Evolutionary conservation across 2,113 vertebrate genomes (phyloP).

Genomic region (Pungitius pungitius): DNA sequence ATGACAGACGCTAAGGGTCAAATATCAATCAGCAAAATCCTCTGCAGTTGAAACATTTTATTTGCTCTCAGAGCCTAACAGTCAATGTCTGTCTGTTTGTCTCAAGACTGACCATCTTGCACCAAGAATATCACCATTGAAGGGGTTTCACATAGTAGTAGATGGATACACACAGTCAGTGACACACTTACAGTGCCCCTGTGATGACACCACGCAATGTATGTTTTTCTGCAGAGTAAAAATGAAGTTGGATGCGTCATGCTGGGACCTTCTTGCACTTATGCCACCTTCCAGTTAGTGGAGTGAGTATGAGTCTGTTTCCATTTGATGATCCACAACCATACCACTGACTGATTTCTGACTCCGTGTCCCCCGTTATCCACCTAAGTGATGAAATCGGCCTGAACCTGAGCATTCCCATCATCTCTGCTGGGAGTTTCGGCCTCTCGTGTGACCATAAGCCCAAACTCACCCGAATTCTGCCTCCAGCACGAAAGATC

Average conservation of each 20-base stretch:
- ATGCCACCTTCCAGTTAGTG: constrained; percentile 91
- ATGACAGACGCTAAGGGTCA: neutral
- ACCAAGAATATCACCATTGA: neutral
- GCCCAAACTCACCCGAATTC: constrained; percentile 86
- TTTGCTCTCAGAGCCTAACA: neutral
- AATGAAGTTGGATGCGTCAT: constrained; percentile 85
- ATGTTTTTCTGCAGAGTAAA: constrained; percentile 67
- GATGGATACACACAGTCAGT: neutral
- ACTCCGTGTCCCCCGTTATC: neutral
- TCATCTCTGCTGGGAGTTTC: constrained; percentile 96
- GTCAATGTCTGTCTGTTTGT: neutral
- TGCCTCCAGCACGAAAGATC: constrained; percentile 93
- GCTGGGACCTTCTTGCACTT: constrained; percentile 92
- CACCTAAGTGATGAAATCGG: constrained; percentile 80
- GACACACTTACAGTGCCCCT: neutral
- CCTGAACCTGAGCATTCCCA: constrained; percentile 85
- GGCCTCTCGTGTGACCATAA: constrained; percentile 94
- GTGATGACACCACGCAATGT: constrained; percentile 1
- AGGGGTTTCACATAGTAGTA: neutral
- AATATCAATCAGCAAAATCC: neutral
- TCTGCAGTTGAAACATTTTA: neutral
- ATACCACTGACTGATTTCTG: neutral
- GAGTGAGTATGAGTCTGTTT: constrained; percentile 85
- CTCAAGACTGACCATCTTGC: neutral
- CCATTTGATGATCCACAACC: neutral